Evolutionary conservation across 1,140 invertebrate genomes (phyloP), one percentile per base, ranked within the genome.

Genomic region (Stenopsyche tienmushanensis): DNA sequence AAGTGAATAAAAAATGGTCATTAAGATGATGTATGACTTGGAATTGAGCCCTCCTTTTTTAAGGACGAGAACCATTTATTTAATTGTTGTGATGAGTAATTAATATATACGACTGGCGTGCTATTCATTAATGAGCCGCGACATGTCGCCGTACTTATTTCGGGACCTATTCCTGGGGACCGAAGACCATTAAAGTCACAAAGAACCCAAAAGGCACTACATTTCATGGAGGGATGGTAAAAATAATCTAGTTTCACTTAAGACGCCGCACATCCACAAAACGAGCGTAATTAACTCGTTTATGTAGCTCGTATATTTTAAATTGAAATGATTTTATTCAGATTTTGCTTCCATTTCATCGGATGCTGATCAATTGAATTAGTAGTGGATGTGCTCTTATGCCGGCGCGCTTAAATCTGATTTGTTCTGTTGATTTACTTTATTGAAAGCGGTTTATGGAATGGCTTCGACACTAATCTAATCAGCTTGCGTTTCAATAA

Each of bases 41-140:
- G 49, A 54, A 18, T 42, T n/a, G 18, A 18, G 5, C 17, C 1
- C 62, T 15, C 39, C 53, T 21, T 65, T 53, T 54, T 54, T 13
- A 24, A 24, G 29, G 29, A 65, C 24, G 54, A 25, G 23, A 54
- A 23, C 49, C 50, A 34, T 62, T 62, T 20, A 54, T 66, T 59
- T 59, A 52, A 62, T 49, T 13, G 57, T 50, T 20, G 64, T 18
- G 57, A 62, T 34, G 64, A 66, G 64, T 66, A 54, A 66, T 66
- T 66, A 60, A 60, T 60, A 60, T 29, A 44, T 29, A 66, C 57
- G 47, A 24, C 17, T 13, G 26, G 3, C 52, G 20, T 52, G 55
- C 29, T 13, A 26, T 44, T 53, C 39, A 54, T 53, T 62, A 50
- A 52, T 65, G 44, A 50, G 44, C 17, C 25, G 24, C 24, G 20